Percentiles rank a stretch among this genome's conserved stretches.
phyloP scores from a whole-genome alignment of 2,797 vertebrate genomes.

The Scyliorhinus canicula region DNA sequence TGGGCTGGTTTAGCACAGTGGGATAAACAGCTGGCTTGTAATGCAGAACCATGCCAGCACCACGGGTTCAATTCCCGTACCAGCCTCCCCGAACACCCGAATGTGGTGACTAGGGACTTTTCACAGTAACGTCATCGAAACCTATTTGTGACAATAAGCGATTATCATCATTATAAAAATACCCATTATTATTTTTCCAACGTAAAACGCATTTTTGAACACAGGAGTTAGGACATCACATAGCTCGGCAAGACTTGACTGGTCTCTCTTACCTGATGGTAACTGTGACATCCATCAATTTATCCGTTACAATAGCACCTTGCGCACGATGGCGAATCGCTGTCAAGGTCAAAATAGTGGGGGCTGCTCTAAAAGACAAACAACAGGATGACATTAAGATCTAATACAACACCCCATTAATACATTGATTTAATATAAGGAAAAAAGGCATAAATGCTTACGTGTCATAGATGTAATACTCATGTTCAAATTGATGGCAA shows the following conservation, averaged over 20 bases:
- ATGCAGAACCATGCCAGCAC: too few species aligned
- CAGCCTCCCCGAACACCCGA: too few species aligned
- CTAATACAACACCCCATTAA: background rate
- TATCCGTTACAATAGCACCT: constrained; percentile 86
- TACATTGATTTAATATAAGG: background rate
- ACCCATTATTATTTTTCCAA: background rate
- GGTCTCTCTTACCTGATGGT: constrained; percentile 82
- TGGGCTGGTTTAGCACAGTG: too few species aligned
- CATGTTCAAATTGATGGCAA: constrained; percentile 95
- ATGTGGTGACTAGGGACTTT: too few species aligned
- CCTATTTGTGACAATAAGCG: too few species aligned
- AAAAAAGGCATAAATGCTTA: constrained; percentile 55
- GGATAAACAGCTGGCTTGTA: too few species aligned
- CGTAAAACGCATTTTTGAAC: background rate
- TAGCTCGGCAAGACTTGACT: background rate
- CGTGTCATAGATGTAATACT: constrained; percentile 95
- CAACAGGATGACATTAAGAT: constrained; percentile 22
- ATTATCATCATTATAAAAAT: too few species aligned
- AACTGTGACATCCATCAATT: constrained; percentile 84
- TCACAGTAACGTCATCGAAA: too few species aligned
- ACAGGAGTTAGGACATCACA: background rate
- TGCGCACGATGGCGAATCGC: constrained; percentile 92
- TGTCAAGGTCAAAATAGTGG: constrained; percentile 88
- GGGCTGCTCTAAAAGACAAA: constrained; percentile 72
- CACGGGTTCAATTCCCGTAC: too few species aligned